Percentiles rank a stretch among this genome's conserved stretches.
phyloP scores from a whole-genome alignment of 2,888 invertebrate genomes.

The Pristionchus entomophagus region DNA sequence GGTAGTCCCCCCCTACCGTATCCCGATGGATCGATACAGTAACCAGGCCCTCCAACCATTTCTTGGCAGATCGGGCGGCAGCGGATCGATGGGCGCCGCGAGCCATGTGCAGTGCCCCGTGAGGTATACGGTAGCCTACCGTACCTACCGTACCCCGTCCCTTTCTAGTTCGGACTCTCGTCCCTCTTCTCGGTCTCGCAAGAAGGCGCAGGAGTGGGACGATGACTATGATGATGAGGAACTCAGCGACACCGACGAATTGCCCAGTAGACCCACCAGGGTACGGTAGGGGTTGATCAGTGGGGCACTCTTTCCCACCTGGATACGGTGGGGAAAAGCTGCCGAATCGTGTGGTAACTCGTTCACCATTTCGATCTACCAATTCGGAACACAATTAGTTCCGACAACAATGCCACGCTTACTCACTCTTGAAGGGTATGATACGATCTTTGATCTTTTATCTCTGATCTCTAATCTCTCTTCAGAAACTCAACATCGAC shows the following conservation, averaged over 20 bases:
- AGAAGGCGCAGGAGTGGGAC: constrained; percentile 40
- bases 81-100: background rate
- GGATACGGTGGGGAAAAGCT: background rate
- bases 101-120: background rate
- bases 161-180: background rate
- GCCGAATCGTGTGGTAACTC: background rate
- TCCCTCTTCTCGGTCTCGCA: background rate
- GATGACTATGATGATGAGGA: constrained; percentile 42
- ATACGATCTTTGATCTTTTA: background rate
- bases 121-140: background rate
- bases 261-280: constrained; percentile 28
- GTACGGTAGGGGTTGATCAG: constrained; percentile 1
- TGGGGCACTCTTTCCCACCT: background rate
- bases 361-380: too few species aligned
- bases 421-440: too few species aligned
- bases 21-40: background rate
- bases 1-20: background rate
- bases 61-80: background rate
- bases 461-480: constrained; percentile 21
- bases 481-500: constrained; percentile 36
- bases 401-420: too few species aligned
- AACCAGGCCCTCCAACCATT: too few species aligned
- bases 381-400: too few species aligned
- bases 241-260: constrained; percentile 31
- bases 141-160: background rate